Evolutionary conservation across 2,797 vertebrate genomes (phyloP).

Genomic region (Chloroceryle inda): DNA sequence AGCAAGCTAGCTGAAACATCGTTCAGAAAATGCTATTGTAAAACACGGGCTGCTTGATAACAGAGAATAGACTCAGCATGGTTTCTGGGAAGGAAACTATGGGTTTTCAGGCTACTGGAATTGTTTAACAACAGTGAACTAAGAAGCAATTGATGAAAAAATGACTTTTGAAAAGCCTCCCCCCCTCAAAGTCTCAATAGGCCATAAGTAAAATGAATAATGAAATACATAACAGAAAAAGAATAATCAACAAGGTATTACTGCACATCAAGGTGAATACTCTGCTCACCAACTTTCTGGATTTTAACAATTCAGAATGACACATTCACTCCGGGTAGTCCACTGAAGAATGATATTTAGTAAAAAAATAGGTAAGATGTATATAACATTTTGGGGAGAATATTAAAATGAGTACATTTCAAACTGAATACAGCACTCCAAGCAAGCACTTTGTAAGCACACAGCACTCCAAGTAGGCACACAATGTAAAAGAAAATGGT

Average conservation of each 20-base stretch:
- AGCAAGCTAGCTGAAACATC: neutral
- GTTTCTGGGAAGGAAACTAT: slow-evolving; percentile 6
- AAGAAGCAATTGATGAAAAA: neutral
- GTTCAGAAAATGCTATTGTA: neutral
- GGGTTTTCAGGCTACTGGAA: neutral
- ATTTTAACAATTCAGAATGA: neutral
- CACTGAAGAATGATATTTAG: neutral
- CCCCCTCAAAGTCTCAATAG: neutral
- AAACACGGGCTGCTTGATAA: neutral
- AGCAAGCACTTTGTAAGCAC: neutral
- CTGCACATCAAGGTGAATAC: neutral
- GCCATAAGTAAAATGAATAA: neutral
- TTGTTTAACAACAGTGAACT: neutral
- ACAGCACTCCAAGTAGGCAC: neutral
- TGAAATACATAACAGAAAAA: neutral
- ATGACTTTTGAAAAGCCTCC: neutral
- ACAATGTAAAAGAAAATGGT: neutral
- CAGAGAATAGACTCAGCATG: neutral
- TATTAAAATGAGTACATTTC: neutral
- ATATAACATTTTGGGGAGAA: neutral
- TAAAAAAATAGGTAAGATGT: neutral
- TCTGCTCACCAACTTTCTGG: neutral
- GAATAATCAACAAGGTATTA: neutral
- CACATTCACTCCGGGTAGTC: neutral
- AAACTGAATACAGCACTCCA: neutral